Base-by-base conservation (phyloP, 2,113 vertebrate genomes). In the Euleptes europaea region DNA sequence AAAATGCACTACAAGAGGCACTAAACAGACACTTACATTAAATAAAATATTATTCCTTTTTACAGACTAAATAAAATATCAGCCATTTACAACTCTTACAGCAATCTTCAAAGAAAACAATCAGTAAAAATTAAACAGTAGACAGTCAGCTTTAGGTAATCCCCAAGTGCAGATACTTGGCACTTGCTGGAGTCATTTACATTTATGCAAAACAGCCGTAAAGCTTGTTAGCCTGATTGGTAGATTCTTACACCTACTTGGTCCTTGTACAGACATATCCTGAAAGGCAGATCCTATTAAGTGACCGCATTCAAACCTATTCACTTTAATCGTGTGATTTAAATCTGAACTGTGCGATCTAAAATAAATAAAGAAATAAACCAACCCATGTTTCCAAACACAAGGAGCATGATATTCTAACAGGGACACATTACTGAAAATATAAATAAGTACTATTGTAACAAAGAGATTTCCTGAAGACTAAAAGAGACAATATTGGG, bases 11-110 rank as follows among this genome's bases (percentile, higher is more conserved):
- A 93, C 88, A 92, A 96, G 94, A 96, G 94, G 84, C 92, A 96
- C 91, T 96, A 95, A 96, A 96, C 86, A 95, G 93, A 95, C 90
- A 95, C 92, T 96, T 95, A 96, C 92, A 93, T 93, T 94, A 94
- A 96, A 96, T 93, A 89, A 86, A 86, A 86, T 93, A 92, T 91
- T 89, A 42, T 21, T 88, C 92, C 90, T 92, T 95, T 95, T 94
- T 93, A 26, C 72, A 91, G 94, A 90, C 91, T 93, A 93, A 94
- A 96, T 96, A 94, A 95, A 94, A 88, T 86, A 94, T 92, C 95
- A 95, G 93, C 90, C 92, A 90, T 88, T 89, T 94, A 94, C 88
- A 93, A 84, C 49, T 92, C 83, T 95, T 91, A 88, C 35, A 88
- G 78, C 75, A 93, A 92, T 91, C 89, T 91, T 89, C 89, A 94